Evolutionary conservation across 1,140 invertebrate species (phyloP), one percentile per base, ranked within the genome.

Genomic region (Leguminivora glycinivorella): DNA sequence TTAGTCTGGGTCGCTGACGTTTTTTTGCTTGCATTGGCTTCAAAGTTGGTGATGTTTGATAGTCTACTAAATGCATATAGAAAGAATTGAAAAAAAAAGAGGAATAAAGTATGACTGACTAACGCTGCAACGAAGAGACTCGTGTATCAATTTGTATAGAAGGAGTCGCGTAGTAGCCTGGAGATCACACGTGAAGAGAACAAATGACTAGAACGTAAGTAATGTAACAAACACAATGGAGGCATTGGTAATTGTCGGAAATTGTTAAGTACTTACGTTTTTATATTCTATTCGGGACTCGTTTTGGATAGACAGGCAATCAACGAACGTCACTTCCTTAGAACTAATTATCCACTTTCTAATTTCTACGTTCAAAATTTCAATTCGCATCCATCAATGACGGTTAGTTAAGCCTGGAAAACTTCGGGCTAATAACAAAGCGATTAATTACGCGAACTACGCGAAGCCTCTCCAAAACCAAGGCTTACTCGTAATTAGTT

Each of bases 341-440:
- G 40, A 43, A 43, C 40, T 17, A 29, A 63, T 63, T 63, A 63
- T 26, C 25, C 6, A 29, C 58, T 29, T n/a, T 63, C 58, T 63
- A 63, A 10, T 26, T 60, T 60, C 56, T 10, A 26, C 14, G 56
- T 60, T 60, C 5, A 25, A 60, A 60, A 60, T 29, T 63, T 63
- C 7, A 10, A 63, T 63, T 31, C 58, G 14, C 26, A 31, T 63
- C 58, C 25, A 29, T 63, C 56, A 60, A 29, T 60, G 56, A 24
- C 56, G 56, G 56, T 56, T 56, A 60, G 24, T 26, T 29, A 26
- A 60, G 25, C 19, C 25, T 26, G 14, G 10, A 14, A 60, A 60
- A 60, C 58, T 63, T 29, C n/a, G 58, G n/a, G 34, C 58, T 63
- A 63, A 63, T 29, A 29, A 29, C n/a, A 63, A 26, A 17, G 58